Evolutionary conservation across 1,140 invertebrate genomes (phyloP).

Genomic region (Proctacanthus coquilletti): DNA sequence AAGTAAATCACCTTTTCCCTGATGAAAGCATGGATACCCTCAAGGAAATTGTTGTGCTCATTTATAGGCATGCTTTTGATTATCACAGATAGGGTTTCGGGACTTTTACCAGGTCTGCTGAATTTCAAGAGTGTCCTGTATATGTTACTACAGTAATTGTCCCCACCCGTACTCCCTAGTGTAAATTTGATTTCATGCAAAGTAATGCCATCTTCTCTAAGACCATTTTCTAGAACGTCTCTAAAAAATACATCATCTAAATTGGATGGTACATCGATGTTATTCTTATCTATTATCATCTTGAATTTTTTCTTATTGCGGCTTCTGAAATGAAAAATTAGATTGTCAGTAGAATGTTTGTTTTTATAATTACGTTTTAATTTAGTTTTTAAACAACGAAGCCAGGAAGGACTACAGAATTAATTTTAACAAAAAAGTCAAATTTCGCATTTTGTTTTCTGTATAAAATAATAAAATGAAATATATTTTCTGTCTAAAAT

Average conservation of each 20-base stretch:
- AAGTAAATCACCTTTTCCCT: constrained; percentile 20
- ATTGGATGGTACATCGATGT: constrained; percentile 16
- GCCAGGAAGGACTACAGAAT: no score
- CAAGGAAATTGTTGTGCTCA: constrained; percentile 15
- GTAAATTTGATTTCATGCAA: constrained; percentile 10
- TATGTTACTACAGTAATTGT: constrained; percentile 23
- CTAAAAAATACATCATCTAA: constrained; percentile 18
- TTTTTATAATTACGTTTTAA: no score
- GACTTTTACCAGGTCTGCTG: constrained; percentile 7
- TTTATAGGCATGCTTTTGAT: constrained; percentile 19
- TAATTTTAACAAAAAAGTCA: no score
- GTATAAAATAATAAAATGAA: no score
- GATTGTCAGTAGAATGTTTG: no score
- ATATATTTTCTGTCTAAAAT: no score
- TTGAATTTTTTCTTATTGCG: not conserved
- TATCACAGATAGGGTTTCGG: constrained; percentile 11
- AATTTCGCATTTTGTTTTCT: no score
- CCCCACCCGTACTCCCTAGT: constrained; percentile 20
- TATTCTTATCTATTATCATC: constrained; percentile 19
- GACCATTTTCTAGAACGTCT: constrained; percentile 18
- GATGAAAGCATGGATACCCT: constrained; percentile 17
- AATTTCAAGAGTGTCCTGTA: constrained; percentile 15
- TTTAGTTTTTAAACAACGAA: no score
- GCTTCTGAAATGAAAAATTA: no score
- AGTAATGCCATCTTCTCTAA: constrained; percentile 10